Evolutionary conservation across 2,888 invertebrate genomes (phyloP).

Genomic region (Scaptomyza parva): DNA sequence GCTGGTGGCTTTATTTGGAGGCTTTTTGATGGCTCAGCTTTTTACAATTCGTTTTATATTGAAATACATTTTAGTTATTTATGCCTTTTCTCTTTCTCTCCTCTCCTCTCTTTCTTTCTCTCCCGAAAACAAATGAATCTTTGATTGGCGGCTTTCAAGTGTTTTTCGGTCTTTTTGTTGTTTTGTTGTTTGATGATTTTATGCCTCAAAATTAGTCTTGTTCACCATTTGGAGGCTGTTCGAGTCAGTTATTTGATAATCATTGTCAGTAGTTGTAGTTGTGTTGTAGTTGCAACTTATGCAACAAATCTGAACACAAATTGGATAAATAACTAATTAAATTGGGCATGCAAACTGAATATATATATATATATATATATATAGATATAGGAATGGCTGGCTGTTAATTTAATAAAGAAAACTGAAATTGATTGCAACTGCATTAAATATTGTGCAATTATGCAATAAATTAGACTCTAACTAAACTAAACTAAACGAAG

Average conservation of each 20-base stretch:
- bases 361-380: too few relatives aligned
- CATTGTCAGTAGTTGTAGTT: not conserved
- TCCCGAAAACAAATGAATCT: conserved; percentile 52
- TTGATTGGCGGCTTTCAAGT: conserved; percentile 66
- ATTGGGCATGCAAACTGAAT: conserved; percentile 18
- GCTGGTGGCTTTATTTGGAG: conserved; percentile 46
- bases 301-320: conserved; percentile 27
- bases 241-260: not conserved
- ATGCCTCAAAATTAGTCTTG: conserved; percentile 41
- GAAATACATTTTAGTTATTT: conserved; percentile 74
- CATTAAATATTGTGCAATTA: conserved; percentile 24
- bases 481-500: conserved; percentile 18
- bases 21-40: conserved; percentile 77
- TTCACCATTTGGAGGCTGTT: conserved; percentile 31
- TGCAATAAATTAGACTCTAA: conserved; percentile 23
- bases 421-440: too few relatives aligned
- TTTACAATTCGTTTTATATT: conserved; percentile 66
- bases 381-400: too few relatives aligned
- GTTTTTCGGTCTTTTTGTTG: conserved; percentile 16
- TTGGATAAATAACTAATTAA: conserved; percentile 26
- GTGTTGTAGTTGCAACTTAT: conserved; percentile 15
- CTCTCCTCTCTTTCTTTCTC: conserved; percentile 4
- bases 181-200: conserved; percentile 20
- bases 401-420: conserved; percentile 30
- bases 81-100: conserved; percentile 29